Base-by-base conservation (phyloP, 2,888 invertebrate genomes). In the Anaspis maculata region DNA sequence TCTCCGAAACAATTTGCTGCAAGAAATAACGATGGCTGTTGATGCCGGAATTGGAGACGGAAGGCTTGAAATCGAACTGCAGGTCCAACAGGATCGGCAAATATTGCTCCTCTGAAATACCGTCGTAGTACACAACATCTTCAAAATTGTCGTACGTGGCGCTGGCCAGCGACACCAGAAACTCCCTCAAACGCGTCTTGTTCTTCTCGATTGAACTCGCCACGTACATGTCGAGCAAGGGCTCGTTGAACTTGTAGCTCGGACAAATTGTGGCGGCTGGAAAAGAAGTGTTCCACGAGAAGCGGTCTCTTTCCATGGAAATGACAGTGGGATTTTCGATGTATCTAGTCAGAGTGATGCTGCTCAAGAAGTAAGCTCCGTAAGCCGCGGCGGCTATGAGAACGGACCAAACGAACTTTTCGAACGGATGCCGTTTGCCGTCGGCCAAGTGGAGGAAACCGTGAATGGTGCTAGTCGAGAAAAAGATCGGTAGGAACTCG, bases 271-370 rank as follows among this genome's bases (percentile, higher is more conserved):
- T 79, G 30, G 77, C 65, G 16, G 75, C 64, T 1, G 83, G 83
- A 46, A 81, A 81, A 1, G 77, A 74, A 2, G 83, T 79, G 48
- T 77, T 78, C 81, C 81, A 82, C 0, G 77, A 72, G 42, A 76
- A 75, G 14, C 78, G 74, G 55, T 82, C 79, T 2, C 81, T 68
- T 57, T 82, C 81, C 77, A 81, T 80, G 12, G 82, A 79, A 16
- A 82, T 74, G 3, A 81, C 81, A 24, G 79, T 79, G 2, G 82
- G 81, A 3, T 79, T 80, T 24, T 74, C 76, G 58, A 76, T 76
- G 56, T 79, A 82, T 14, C 81, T 34, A n/a, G 42, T 59, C 74
- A 80, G 75, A 4, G 79, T 80, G 25, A 73, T 65, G 37, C 64
- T 62, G 13, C 80, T 78, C 22, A 64, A 40, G 13, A 51, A 41